These are phyloP conservation scores for Haliclystus octoradiatus DNA, from an alignment of 30 jellyfish, hydroid and myxozoan genomes.

Conservation along the genomic window DNA sequence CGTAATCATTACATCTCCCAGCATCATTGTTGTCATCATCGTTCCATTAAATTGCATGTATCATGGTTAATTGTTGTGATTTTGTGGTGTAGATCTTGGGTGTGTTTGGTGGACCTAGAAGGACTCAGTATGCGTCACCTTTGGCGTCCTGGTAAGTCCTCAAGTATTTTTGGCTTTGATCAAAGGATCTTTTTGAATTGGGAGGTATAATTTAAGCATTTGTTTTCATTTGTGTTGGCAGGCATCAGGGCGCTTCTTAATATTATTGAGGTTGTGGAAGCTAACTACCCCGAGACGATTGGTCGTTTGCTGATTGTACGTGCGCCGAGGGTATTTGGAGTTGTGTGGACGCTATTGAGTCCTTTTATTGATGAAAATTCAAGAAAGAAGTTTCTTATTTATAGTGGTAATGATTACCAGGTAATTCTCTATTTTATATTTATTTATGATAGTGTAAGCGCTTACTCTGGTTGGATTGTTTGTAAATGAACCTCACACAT, in stretches of 20 bases:
- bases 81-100: conserved; percentile 79
- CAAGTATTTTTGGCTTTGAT: too few species aligned
- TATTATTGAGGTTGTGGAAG: conserved; percentile 97
- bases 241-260: conserved; percentile 89
- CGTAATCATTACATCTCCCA: conserved; percentile 27
- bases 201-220: too few species aligned
- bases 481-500: too few species aligned
- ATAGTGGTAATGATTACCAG: conserved; percentile 98
- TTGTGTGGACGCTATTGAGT: conserved; percentile 85
- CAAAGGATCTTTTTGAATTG: not conserved
- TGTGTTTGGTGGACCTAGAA: conserved; percentile 81
- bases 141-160: conserved; percentile 94
- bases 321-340: conserved; percentile 99
- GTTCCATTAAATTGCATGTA: not conserved
- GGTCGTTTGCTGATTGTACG: conserved; percentile 84
- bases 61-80: too few species aligned
- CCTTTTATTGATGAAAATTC: conserved; percentile 97
- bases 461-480: too few species aligned
- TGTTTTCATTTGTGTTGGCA: not conserved
- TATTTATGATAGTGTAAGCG: too few species aligned
- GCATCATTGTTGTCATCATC: not conserved
- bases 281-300: conserved; percentile 97
- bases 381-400: conserved; percentile 74
- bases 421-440: conserved; percentile 18
- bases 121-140: conserved; percentile 96